Evolutionary conservation across 1,140 invertebrate species (phyloP).

Genomic region (Zaprionus nigranus): DNA sequence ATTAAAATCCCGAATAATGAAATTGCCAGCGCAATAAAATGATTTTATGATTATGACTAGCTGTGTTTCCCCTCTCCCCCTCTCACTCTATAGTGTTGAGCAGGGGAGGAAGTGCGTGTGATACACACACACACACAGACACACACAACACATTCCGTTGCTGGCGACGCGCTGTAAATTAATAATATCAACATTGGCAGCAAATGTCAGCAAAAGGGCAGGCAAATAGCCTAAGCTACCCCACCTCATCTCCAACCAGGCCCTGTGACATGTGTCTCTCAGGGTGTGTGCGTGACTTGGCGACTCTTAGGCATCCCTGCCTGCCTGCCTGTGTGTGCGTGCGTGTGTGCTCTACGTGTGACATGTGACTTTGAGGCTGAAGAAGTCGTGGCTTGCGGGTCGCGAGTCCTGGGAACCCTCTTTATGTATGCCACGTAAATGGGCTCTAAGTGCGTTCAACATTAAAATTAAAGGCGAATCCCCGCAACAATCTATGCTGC

Average conservation of each 20-base stretch:
- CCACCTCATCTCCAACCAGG: background rate
- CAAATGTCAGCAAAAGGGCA: conserved; percentile 66
- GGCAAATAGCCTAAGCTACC: conserved; percentile 34
- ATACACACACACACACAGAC: conserved; percentile 27
- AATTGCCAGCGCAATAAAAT: conserved; percentile 71
- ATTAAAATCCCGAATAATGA: conserved; percentile 72
- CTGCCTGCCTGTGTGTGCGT: conserved; percentile 13
- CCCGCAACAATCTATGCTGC: background rate
- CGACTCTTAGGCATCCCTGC: conserved; percentile 52
- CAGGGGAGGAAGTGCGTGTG: conserved; percentile 50
- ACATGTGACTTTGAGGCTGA: conserved; percentile 42
- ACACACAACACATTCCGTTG: conserved; percentile 14
- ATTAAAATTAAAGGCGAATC: conserved; percentile 41
- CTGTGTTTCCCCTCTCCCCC: conserved; percentile 1
- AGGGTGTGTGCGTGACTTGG: conserved; percentile 58
- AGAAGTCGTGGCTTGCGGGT: conserved; percentile 1
- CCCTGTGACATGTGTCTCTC: conserved; percentile 40
- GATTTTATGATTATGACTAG: conserved; percentile 67
- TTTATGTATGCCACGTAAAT: conserved; percentile 46
- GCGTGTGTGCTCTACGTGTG: conserved; percentile 22
- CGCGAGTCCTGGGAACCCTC: background rate
- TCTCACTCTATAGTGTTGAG: conserved; percentile 39
- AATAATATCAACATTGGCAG: conserved; percentile 72
- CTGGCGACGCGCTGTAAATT: conserved; percentile 62
- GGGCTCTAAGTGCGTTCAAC: conserved; percentile 42